These are phyloP conservation scores for Eulemur mongoz DNA, from an alignment of 2,797 vertebrate species.

Conservation along the genomic window DNA sequence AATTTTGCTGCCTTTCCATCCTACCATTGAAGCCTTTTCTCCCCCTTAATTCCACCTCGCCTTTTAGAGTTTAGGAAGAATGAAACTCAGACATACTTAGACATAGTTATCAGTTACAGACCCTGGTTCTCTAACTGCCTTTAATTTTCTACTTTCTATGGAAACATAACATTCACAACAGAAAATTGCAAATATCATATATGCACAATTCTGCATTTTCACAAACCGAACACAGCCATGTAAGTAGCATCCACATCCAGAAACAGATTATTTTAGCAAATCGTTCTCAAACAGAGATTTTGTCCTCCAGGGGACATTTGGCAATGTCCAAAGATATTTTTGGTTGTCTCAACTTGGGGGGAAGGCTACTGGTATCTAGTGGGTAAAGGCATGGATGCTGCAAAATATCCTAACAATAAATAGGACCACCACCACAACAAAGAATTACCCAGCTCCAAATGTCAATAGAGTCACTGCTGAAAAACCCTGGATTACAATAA, in stretches of 20 bases:
- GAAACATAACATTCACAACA: conserved; percentile 49
- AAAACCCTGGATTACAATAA: conserved; percentile 14
- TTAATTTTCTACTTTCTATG: not conserved
- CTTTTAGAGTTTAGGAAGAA: conserved; percentile 19
- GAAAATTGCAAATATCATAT: not conserved
- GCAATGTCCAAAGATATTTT: not conserved
- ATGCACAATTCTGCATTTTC: not conserved
- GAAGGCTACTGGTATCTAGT: not conserved
- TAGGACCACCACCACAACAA: not conserved
- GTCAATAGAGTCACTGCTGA: not conserved
- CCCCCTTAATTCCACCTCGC: not conserved
- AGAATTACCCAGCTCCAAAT: not conserved
- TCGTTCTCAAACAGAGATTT: conserved; percentile 3
- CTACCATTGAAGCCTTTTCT: not conserved
- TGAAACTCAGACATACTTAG: not conserved
- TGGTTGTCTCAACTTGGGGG: not conserved
- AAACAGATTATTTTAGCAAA: not conserved
- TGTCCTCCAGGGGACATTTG: not conserved
- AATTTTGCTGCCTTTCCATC: conserved; percentile 5
- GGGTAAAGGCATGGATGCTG: not conserved
- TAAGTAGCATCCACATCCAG: not conserved
- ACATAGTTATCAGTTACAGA: not conserved
- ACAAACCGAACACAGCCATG: not conserved
- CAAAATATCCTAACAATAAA: not conserved
- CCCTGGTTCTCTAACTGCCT: not conserved